These are phyloP conservation scores for Oryzias celebensis DNA, from an alignment of 2,113 vertebrate species.

Conservation along the genomic window DNA sequence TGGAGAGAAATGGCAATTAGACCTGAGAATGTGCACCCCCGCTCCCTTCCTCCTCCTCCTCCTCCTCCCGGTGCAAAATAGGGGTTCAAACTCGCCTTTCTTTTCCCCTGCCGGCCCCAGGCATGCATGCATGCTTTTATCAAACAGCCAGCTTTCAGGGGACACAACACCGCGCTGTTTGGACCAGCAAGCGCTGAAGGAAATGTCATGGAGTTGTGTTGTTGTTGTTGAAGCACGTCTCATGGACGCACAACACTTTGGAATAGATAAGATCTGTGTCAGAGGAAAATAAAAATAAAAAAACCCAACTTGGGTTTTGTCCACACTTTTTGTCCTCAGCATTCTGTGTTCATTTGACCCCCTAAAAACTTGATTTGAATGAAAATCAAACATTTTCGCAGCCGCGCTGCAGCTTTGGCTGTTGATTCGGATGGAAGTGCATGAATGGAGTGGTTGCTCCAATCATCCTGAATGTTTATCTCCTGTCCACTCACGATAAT, in stretches of 20 bases:
- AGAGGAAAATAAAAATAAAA: too few relatives aligned
- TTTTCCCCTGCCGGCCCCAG: conserved; percentile 65
- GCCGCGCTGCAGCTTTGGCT: conserved; percentile 18
- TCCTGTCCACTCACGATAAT: conserved; percentile 70
- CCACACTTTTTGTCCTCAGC: too few relatives aligned
- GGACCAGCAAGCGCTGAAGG: conserved; percentile 57
- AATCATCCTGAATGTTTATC: conserved; percentile 72
- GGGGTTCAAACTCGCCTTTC: conserved; percentile 67
- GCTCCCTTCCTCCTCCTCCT: conserved; percentile 33
- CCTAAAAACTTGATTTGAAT: too few relatives aligned
- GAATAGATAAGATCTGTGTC: too few relatives aligned
- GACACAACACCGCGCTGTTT: conserved; percentile 64
- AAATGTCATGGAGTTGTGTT: conserved; percentile 19
- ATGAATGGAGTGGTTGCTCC: conserved; percentile 57
- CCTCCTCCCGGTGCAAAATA: conserved; percentile 69
- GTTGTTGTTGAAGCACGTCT: background rate
- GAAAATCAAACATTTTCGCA: background rate
- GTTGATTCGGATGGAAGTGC: conserved; percentile 41
- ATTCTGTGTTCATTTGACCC: too few relatives aligned
- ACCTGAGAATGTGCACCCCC: conserved; percentile 64
- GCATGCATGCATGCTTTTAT: conserved; percentile 73
- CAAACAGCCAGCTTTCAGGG: conserved; percentile 67
- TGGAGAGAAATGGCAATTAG: conserved; percentile 72
- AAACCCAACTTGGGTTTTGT: too few relatives aligned
- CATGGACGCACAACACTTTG: too few relatives aligned